These are phyloP conservation scores for Notodromas monacha DNA, from an alignment of 2,888 invertebrate genomes.

Conservation along the genomic window DNA sequence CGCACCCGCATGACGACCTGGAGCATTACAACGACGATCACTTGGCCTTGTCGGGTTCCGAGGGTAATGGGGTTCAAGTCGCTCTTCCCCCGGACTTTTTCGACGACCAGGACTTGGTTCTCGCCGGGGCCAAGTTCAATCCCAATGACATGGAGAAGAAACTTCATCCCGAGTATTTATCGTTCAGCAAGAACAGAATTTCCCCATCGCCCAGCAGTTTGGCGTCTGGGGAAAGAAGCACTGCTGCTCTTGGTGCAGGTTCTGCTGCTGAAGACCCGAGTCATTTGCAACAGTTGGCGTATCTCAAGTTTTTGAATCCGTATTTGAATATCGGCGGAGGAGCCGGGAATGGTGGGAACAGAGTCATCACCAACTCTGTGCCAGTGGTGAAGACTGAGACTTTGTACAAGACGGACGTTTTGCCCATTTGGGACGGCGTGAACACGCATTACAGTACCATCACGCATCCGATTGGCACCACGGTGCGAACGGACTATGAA, in stretches of 20 bases:
- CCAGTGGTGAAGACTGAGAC: slow-evolving; percentile 33
- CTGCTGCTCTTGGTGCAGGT: slow-evolving; percentile 7
- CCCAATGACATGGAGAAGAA: slow-evolving; percentile 30
- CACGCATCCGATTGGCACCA: slow-evolving; percentile 38
- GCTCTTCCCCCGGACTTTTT: slow-evolving; percentile 40
- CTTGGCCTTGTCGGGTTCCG: slow-evolving; percentile 58
- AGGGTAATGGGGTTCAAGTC: slow-evolving; percentile 27
- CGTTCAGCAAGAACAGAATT: slow-evolving; percentile 6
- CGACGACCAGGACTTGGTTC: slow-evolving; percentile 28
- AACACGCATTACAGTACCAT: slow-evolving; percentile 41
- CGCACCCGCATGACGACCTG: slow-evolving; percentile 46
- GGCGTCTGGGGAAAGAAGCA: slow-evolving; percentile 19
- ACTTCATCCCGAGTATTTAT: slow-evolving; percentile 10
- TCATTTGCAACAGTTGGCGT: slow-evolving; percentile 34
- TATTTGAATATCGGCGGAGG: slow-evolving; percentile 21
- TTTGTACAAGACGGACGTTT: slow-evolving; percentile 43
- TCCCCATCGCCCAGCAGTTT: slow-evolving; percentile 15
- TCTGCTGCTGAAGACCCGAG: slow-evolving; percentile 23
- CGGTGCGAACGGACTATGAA: slow-evolving; percentile 44
- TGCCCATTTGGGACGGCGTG: slow-evolving; percentile 30
- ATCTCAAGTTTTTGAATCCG: slow-evolving; percentile 34
- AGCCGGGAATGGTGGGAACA: slow-evolving; percentile 12
- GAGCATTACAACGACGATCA: slow-evolving; percentile 53
- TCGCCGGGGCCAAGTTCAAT: slow-evolving; percentile 31
- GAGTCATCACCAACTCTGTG: slow-evolving; percentile 40